Percentiles rank a stretch among this genome's conserved stretches.
Evolutionary conservation across 2,888 invertebrate genomes (phyloP).

Genomic region (Acleris holmiana): DNA sequence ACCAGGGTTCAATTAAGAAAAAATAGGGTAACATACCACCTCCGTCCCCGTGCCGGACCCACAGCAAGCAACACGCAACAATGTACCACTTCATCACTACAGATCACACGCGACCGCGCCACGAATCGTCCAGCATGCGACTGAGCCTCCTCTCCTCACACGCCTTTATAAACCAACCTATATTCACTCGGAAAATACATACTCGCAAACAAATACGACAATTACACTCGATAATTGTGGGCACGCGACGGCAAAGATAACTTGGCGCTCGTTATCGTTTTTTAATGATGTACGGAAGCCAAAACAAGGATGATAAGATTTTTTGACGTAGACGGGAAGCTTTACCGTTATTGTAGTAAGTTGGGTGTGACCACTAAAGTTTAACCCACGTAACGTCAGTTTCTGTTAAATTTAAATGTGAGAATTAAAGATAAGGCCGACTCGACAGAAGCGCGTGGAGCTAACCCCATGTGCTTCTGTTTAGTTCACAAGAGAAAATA

Average conservation of each 20-base stretch:
- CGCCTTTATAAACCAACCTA: conserved; percentile 50
- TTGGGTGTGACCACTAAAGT: too few species aligned
- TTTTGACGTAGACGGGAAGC: not conserved
- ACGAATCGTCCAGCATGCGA: conserved; percentile 57
- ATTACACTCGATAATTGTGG: not conserved
- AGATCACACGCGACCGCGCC: conserved; percentile 57
- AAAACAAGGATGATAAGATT: conserved; percentile 7
- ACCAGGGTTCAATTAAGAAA: conserved; percentile 2
- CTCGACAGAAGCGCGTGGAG: too few species aligned
- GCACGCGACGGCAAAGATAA: conserved; percentile 39
- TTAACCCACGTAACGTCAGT: too few species aligned
- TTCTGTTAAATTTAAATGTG: too few species aligned
- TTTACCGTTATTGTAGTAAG: too few species aligned
- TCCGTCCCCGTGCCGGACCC: conserved; percentile 58
- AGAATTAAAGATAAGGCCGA: too few species aligned
- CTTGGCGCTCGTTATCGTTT: conserved; percentile 47
- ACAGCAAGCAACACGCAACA: conserved; percentile 62
- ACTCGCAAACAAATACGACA: not conserved
- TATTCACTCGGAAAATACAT: conserved; percentile 20
- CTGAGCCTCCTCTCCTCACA: conserved; percentile 53
- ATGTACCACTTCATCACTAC: conserved; percentile 76
- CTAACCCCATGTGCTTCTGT: too few species aligned
- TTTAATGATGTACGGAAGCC: conserved; percentile 43
- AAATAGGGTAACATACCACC: conserved; percentile 59
- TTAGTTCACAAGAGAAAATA: too few species aligned